Conservation (phyloP, 1,140 invertebrate genomes). For the Caenorhabditis remanei region DNA sequence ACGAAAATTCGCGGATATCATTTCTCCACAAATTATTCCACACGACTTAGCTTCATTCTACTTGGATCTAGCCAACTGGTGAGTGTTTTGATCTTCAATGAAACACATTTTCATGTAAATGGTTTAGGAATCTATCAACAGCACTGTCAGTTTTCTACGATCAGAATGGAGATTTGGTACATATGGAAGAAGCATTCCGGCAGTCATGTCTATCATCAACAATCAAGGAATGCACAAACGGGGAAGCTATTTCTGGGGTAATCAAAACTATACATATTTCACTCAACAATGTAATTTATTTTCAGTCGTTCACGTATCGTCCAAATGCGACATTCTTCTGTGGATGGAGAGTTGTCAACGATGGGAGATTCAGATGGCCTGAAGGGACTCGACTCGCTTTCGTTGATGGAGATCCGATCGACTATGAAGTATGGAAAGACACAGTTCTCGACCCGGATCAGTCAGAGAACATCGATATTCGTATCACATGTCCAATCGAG, state of each 20-base stretch:
- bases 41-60: constrained; percentile 30
- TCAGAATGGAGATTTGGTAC: constrained; percentile 44
- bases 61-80: constrained; percentile 27
- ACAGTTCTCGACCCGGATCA: constrained; percentile 38
- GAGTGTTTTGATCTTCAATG: background rate
- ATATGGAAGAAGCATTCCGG: constrained; percentile 34
- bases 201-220: constrained; percentile 24
- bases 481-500: constrained; percentile 18
- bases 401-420: constrained; percentile 43
- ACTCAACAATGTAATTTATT: background rate
- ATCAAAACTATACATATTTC: background rate
- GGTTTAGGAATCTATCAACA: constrained; percentile 40
- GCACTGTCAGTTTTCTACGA: constrained; percentile 23
- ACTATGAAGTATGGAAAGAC: constrained; percentile 33
- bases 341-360: constrained; percentile 6
- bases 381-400: constrained; percentile 16
- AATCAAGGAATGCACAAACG: constrained; percentile 32
- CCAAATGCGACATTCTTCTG: constrained; percentile 25
- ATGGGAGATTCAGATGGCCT: constrained; percentile 40
- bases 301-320: constrained; percentile 23
- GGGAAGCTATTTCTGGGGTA: constrained; percentile 25
- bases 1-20: background rate
- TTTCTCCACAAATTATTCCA: background rate
- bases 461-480: constrained; percentile 38
- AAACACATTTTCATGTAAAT: background rate